Conservation (phyloP, 2,113 vertebrate species). For the Zootoca vivipara region DNA sequence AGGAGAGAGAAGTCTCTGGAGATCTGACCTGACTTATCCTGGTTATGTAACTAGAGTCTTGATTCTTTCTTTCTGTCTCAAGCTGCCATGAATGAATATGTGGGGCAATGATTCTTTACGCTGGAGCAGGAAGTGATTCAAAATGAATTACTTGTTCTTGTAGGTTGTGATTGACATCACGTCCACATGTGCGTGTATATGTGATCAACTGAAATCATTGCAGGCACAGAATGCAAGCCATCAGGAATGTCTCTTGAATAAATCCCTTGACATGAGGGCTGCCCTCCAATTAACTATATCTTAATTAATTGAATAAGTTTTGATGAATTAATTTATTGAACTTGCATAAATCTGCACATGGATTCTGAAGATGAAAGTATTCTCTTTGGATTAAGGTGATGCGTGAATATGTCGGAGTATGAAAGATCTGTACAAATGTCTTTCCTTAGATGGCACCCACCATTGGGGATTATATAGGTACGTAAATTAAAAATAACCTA, state of each 20-base stretch:
- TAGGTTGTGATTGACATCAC: conserved; percentile 12
- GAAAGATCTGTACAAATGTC: not conserved
- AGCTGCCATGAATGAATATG: not conserved
- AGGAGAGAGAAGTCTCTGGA: not conserved
- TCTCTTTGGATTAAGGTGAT: not conserved
- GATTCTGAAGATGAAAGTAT: not conserved
- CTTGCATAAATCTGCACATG: not conserved
- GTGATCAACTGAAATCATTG: not conserved
- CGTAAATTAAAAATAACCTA: not conserved
- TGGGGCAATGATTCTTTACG: not conserved
- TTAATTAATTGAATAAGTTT: conserved; percentile 12
- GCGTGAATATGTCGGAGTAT: not conserved
- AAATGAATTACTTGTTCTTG: not conserved
- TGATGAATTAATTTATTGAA: conserved; percentile 2
- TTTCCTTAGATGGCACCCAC: not conserved
- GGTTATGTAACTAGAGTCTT: not conserved
- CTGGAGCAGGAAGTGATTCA: not conserved
- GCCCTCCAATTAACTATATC: conserved; percentile 11
- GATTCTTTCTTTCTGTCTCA: not conserved
- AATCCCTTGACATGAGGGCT: conserved; percentile 20
- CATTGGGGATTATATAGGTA: not conserved
- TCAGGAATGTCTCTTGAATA: conserved; percentile 1
- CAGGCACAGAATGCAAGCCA: not conserved
- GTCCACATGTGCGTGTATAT: not conserved
- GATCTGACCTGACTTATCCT: not conserved